These are phyloP conservation scores for Adelognathus sp. DNA, from an alignment of 2,888 invertebrate species.

Conservation along the genomic window DNA sequence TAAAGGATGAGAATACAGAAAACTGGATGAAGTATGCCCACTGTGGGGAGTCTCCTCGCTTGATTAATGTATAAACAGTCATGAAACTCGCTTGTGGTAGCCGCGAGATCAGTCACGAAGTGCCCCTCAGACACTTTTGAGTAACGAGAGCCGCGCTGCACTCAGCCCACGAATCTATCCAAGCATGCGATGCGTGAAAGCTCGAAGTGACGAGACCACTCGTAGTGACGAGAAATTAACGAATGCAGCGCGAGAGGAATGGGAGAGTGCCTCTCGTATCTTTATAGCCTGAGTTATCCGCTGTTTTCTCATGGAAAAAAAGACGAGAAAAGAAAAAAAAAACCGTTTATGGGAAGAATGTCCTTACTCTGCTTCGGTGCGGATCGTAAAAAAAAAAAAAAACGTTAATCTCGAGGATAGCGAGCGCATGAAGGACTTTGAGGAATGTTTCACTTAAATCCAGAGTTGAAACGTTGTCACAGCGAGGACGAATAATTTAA, in stretches of 20 bases:
- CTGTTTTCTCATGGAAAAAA: neutral
- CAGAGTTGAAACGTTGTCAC: neutral
- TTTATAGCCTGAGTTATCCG: constrained; percentile 21
- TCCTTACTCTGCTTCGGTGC: neutral
- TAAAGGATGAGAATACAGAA: too few species aligned
- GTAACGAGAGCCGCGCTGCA: constrained; percentile 9
- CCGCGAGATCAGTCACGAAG: constrained; percentile 10
- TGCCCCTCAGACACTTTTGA: constrained; percentile 15
- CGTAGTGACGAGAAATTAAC: constrained; percentile 20
- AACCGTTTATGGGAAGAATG: constrained; percentile 8
- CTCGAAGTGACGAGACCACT: constrained; percentile 21
- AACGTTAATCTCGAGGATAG: neutral
- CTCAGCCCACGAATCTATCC: constrained; percentile 8
- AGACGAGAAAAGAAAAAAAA: neutral
- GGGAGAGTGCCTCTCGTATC: constrained; percentile 39
- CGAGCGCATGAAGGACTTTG: neutral
- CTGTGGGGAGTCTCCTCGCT: too few species aligned
- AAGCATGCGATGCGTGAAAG: constrained; percentile 4
- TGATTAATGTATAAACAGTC: too few species aligned
- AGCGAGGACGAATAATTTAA: neutral
- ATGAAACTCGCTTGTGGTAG: neutral
- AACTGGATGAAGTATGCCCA: too few species aligned
- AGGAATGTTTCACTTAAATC: neutral
- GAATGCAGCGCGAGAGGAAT: constrained; percentile 4
- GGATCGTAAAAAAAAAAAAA: neutral